Base-by-base conservation (phyloP, 2,113 vertebrate genomes). In the Protomyctophum bolini region DNA sequence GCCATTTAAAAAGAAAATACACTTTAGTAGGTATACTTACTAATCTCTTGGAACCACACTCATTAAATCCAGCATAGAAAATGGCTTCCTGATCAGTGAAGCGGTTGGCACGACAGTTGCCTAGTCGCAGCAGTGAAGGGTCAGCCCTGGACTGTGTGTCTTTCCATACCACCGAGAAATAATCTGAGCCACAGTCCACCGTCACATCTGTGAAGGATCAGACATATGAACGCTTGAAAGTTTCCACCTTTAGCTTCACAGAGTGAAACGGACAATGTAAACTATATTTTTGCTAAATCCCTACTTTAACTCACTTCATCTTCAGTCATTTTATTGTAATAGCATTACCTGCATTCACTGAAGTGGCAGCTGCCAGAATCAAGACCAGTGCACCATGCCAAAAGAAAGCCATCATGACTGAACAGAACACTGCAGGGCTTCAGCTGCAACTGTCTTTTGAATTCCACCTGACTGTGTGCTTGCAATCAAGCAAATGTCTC, bases 21-120 rank as follows among this genome's bases (percentile, higher is more conserved):
- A 15, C 1, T 3, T 41, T 41, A 41, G 33, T 4, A 41, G 2
- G 3, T 45, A 66, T 45, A 66, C 87, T 63, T 64, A 93, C 93
- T 81, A 86, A 0, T 55, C 33, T 80, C 33, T 10, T 75, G 71
- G 93, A 92, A 52, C 75, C 62, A 60, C 93, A 94, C 8, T 89
- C 79, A 0, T 12, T 46, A 5, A 92, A 2, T 0, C 55, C 71
- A 8, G 83, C 87, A 0, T 2, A 70, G 68, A 94, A 94, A 10
- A 82, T 47, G 0, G 73, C 86, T 41, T 84, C 64, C 6, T 67
- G 51, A 0, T n/a, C 57, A 0, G 84, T 75, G 1, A 85, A 0
- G 7, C 73, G 89, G 11, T 76, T 70, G 9, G 92, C 90, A 1
- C 56, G 49, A 63, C 93, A 94, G 73, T 10, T 82, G 0, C 93